Evolutionary conservation across 1,140 invertebrate species (phyloP), one percentile per base, ranked within the genome.

Genomic region (Delia radicum): DNA sequence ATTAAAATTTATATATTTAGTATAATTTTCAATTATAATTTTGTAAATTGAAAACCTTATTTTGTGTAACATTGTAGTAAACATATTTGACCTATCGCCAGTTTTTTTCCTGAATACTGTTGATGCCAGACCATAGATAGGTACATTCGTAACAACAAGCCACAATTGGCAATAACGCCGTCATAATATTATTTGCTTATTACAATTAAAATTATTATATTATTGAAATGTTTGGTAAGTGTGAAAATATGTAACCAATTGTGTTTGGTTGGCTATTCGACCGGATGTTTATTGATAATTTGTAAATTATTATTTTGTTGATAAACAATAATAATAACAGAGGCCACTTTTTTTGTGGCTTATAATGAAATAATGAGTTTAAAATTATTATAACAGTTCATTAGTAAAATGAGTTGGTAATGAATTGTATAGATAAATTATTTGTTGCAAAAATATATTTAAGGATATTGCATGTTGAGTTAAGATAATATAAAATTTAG

Each of bases 221-320:
- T 21, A 21, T 7, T 21, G 18, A 55, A 48, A 48, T 15, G 48
- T 4, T 12, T 33, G 31, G 31, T n/a, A n/a, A 27, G 24, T 29
- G 27, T 67, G 63, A 67, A 63, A 63, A 63, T 27, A 28, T 31
- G 21, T 55, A 21, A 55, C 63, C 63, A 67, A 31, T 31, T 67
- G 63, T 67, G 31, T 67, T 31, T 67, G 63, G 63, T 67, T 29
- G 27, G 5, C 27, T 15, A 18, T 10, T n/a, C 5, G n/a, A 18
- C 28, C 63, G 63, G 63, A 67, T 55, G 46, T 73, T 73, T 73
- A 55, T 73, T 73, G 71, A 73, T 73, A 73, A 73, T 73, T 73
- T 73, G 71, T 73, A 73, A 73, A 73, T 73, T 73, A 73, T 73
- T 73, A 73, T 48, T 42, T 73, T 73, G 71, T 27, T 55, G 71